These are phyloP conservation scores for Rotaria sp. DNA, from an alignment of 2,888 invertebrate genomes.

Conservation along the genomic window DNA sequence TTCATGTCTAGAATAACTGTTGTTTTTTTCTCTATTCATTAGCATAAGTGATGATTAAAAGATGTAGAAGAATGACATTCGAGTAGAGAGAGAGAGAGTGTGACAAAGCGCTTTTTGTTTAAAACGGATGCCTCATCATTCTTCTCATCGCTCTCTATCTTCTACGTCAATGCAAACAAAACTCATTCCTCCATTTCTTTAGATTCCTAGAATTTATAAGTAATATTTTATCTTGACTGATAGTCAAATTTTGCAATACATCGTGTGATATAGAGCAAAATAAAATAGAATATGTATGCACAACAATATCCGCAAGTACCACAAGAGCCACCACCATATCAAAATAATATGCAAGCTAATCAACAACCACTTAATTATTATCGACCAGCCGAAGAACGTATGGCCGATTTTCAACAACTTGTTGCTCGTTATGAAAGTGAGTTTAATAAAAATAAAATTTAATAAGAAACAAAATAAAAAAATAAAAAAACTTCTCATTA, in stretches of 20 bases:
- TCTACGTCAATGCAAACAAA: neutral
- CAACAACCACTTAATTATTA: neutral
- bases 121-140: neutral
- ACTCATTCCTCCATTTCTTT: neutral
- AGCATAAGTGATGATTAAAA: neutral
- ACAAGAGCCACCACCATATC: neutral
- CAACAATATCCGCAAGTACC: neutral
- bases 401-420: neutral
- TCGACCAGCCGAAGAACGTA: slow-evolving; percentile 5
- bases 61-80: neutral
- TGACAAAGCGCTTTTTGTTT: neutral
- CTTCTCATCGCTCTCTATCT: neutral
- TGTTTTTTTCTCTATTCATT: neutral
- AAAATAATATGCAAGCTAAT: neutral
- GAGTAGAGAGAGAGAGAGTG: neutral
- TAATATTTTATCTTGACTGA: neutral
- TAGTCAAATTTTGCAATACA: neutral
- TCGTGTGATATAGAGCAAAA: neutral
- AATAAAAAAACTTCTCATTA: neutral
- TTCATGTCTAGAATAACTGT: neutral
- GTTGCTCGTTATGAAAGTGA: slow-evolving; percentile 22
- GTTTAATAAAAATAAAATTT: neutral
- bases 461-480: no score
- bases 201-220: neutral
- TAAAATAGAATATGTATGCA: neutral